Percentiles rank a stretch among this genome's conserved stretches.
These are phyloP conservation scores for Periplaneta americana DNA, from an alignment of 1,140 invertebrate genomes.

Conservation along the genomic window DNA sequence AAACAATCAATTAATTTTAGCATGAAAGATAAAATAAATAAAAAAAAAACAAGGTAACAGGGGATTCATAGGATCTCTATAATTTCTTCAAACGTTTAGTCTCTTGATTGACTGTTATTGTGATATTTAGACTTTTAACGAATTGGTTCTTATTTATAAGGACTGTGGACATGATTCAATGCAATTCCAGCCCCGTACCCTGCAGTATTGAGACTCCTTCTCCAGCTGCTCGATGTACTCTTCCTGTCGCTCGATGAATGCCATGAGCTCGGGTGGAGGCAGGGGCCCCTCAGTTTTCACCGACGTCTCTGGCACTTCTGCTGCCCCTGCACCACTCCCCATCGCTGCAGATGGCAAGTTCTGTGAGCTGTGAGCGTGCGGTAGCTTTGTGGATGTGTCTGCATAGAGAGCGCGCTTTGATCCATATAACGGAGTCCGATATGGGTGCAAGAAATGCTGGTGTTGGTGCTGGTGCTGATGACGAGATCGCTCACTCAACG, in stretches of 20 bases:
- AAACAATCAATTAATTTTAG: too few species aligned
- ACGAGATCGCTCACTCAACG: slow-evolving; percentile 15
- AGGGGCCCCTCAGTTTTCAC: slow-evolving; percentile 15
- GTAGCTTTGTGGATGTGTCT: slow-evolving; percentile 22
- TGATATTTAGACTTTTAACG: too few species aligned
- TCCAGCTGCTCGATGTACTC: slow-evolving; percentile 80
- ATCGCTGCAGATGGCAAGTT: slow-evolving; percentile 17
- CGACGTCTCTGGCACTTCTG: background rate
- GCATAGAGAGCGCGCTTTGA: slow-evolving; percentile 13
- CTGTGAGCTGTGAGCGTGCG: slow-evolving; percentile 14
- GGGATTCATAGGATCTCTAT: too few species aligned
- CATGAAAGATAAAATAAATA: too few species aligned
- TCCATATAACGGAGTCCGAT: background rate
- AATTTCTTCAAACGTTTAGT: too few species aligned
- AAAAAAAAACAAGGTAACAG: too few species aligned
- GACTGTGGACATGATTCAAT: too few species aligned
- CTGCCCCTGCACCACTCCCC: background rate
- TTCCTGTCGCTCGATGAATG: slow-evolving; percentile 75
- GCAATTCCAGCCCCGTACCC: too few species aligned
- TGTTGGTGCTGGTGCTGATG: background rate
- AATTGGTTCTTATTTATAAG: too few species aligned
- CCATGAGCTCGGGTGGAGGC: slow-evolving; percentile 50
- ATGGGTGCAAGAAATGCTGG: background rate
- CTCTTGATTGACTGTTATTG: too few species aligned
- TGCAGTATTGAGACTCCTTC: slow-evolving; percentile 71